Evolutionary conservation across 2,797 vertebrate species (phyloP).

Genomic region (Neostethus bicornis): DNA sequence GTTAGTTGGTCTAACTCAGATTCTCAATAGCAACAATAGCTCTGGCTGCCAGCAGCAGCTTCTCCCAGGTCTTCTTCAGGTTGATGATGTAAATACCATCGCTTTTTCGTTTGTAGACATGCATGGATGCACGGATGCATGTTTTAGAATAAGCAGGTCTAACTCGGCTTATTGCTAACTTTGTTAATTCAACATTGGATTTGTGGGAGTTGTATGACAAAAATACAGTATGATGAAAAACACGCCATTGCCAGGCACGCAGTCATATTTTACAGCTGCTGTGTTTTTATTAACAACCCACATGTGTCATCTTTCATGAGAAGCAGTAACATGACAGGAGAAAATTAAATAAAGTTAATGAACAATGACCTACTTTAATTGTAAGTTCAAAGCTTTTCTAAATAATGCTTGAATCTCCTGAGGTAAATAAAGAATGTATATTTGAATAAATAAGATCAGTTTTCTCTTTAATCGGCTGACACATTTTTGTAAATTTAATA

Average conservation of each 20-base stretch:
- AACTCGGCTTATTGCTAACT: constrained; percentile 8
- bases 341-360: constrained; percentile 10
- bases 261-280: constrained; percentile 35
- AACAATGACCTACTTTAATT: constrained; percentile 8
- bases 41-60: too few relatives aligned
- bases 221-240: constrained; percentile 45
- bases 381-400: background rate
- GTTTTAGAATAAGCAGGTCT: background rate
- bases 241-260: constrained; percentile 34
- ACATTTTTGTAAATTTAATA: too few relatives aligned
- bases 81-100: too few relatives aligned
- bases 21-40: too few relatives aligned
- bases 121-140: background rate
- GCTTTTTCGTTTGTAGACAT: too few relatives aligned
- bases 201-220: constrained; percentile 28
- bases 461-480: too few relatives aligned
- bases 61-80: too few relatives aligned
- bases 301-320: constrained; percentile 6
- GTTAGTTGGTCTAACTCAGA: too few relatives aligned
- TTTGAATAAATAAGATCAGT: too few relatives aligned
- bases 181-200: constrained; percentile 1
- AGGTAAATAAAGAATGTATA: too few relatives aligned
- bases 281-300: constrained; percentile 1
- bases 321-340: constrained; percentile 13
- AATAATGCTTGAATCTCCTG: background rate